Evolutionary conservation across 2,888 invertebrate genomes (phyloP), one percentile per base, ranked within the genome.

Genomic region (Archips xylosteana): DNA sequence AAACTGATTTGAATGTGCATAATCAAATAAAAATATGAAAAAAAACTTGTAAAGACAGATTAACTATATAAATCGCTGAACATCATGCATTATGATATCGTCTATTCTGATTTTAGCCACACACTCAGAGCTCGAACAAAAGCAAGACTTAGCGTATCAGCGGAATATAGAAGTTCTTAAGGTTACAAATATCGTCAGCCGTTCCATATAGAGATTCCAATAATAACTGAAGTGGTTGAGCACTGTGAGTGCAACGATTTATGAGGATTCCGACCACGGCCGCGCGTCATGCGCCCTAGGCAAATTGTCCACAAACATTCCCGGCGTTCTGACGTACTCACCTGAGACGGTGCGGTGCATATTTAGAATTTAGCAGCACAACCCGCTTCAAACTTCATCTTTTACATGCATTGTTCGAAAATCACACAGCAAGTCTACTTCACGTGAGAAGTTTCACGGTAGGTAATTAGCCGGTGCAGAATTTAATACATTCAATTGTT

Each of bases 121-220:
- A 12, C 3, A 45, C 12, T 45, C 49, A 54, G 2, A 23, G 9
- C 54, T 9, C 23, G 54, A 9, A 54, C 23, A 15, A 54, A 54
- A 23, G 54, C 57, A 32, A 57, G 12, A 12, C 3, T 57, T n/a
- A 57, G 12, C 57, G 32, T 32, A 65, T 51, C 42, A 65, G 9
- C 36, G 15, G 5, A 36, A 4, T 10, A 15, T 49, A 65, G 47
- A 65, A 65, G 49, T 8, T 36, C n/a, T 49, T 84, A 84, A 81
- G 80, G 77, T 70, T 78, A 78, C 76, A 79, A 74, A 80, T 81
- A 85, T 83, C 85, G 82, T 83, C 80, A 80, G 85, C 79, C 82
- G 83, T 79, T 76, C 81, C 80, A 80, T 82, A 81, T 81, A 81
- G 79, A 84, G 85, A 76, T 85, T 87, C 88, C 85, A 88, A 87